phyloP scores from a whole-genome alignment of 2,113 vertebrate species.

The Paradoxurus hermaphroditus region DNA sequence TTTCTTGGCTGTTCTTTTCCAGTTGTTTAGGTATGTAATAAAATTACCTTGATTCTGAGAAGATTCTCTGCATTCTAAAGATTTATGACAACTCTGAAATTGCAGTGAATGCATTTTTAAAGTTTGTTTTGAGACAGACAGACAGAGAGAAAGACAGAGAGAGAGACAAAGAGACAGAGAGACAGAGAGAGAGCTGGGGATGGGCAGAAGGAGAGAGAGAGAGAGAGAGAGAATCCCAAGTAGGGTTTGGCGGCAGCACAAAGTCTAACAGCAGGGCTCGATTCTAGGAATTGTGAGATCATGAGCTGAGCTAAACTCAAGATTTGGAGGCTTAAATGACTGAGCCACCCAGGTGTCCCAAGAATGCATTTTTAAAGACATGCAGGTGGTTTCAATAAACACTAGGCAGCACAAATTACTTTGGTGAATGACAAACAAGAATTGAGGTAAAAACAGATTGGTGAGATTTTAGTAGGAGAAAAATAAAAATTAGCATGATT shows the following conservation, averaged over 20 bases:
- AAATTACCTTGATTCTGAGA: neutral
- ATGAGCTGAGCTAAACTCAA: no score
- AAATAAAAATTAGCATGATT: neutral
- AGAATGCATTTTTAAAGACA: neutral
- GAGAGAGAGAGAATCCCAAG: no score
- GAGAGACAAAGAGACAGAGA: no score
- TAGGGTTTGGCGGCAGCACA: no score
- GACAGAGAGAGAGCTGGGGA: no score
- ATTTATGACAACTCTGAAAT: neutral
- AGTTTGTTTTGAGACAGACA: neutral
- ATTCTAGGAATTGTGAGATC: no score
- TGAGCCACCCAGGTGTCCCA: no score
- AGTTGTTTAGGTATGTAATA: neutral
- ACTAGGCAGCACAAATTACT: neutral
- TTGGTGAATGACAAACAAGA: neutral
- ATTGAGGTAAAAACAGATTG: neutral
- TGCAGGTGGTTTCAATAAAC: neutral
- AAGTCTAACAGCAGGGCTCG: no score
- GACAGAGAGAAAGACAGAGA: no score
- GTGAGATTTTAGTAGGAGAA: neutral
- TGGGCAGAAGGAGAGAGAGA: no score
- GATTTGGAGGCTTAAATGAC: no score
- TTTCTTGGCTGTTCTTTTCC: neutral
- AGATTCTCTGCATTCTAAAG: neutral
- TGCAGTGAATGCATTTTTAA: neutral